A percentile compares a stretch with the other conserved stretches of the same genome.
phyloP scores from a whole-genome alignment of 2,888 invertebrate species.

The Frankliniella fusca region DNA sequence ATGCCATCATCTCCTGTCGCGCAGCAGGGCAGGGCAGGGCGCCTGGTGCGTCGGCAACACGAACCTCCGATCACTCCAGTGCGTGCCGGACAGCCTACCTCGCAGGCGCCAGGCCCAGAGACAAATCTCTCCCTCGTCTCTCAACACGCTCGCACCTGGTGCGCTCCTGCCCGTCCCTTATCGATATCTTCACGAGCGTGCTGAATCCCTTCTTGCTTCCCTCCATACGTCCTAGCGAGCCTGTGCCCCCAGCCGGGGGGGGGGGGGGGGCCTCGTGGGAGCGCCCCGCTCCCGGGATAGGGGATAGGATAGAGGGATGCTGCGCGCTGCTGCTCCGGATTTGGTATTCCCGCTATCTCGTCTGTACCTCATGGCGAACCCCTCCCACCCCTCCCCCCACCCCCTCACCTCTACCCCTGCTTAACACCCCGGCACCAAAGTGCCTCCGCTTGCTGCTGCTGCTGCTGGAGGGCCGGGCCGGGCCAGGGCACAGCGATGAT shows the following conservation, averaged over 20 bases:
- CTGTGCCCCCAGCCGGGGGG: not conserved
- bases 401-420: not conserved
- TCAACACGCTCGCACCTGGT: not conserved
- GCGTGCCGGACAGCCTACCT: not conserved
- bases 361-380: not conserved
- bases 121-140: not conserved
- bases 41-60: not conserved
- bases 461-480: not conserved
- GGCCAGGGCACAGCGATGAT: not conserved
- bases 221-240: not conserved
- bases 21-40: not conserved
- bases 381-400: too few relatives aligned
- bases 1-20: not conserved
- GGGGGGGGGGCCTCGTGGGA: not conserved
- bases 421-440: constrained; percentile 4
- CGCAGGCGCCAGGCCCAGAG: not conserved
- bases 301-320: too few relatives aligned
- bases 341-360: not conserved
- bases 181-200: too few relatives aligned
- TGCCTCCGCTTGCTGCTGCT: not conserved
- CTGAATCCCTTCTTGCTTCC: not conserved
- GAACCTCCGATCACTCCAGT: not conserved
- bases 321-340: too few relatives aligned
- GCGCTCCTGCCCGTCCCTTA: too few relatives aligned
- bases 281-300: too few relatives aligned